phyloP scores from a whole-genome alignment of 2,888 invertebrate species.

The Lithophane ornitopus region DNA sequence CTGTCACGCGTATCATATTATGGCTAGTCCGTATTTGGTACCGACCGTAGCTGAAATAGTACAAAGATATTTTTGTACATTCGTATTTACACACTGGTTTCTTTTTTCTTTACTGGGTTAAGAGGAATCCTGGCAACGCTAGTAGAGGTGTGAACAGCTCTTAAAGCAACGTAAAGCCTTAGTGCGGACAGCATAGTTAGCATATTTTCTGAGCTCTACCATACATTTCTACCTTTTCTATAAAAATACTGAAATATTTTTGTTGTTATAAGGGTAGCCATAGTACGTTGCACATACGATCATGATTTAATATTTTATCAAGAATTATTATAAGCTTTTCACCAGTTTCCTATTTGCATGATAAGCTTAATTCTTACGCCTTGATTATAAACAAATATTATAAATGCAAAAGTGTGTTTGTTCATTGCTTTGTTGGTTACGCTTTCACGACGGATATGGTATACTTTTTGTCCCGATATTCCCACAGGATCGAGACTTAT shows the following conservation, averaged over 20 bases:
- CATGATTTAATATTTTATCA: slow-evolving; percentile 3
- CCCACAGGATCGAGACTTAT: too few relatives aligned
- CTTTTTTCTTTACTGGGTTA: slow-evolving; percentile 40
- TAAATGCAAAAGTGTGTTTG: too few relatives aligned
- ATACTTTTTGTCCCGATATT: too few relatives aligned
- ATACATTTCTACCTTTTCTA: slow-evolving; percentile 20
- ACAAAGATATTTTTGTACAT: slow-evolving; percentile 11
- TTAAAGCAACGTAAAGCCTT: slow-evolving; percentile 43
- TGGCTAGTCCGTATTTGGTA: neutral
- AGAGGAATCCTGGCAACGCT: slow-evolving; percentile 42
- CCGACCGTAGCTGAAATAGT: neutral
- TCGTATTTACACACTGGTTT: neutral
- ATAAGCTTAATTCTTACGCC: neutral
- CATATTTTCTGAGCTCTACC: slow-evolving; percentile 31
- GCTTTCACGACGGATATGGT: too few relatives aligned
- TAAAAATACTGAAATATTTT: slow-evolving; percentile 12
- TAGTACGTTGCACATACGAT: neutral
- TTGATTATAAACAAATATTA: neutral
- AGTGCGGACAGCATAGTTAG: slow-evolving; percentile 41
- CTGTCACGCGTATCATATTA: too few relatives aligned
- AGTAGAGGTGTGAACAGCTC: slow-evolving; percentile 48
- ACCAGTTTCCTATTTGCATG: neutral
- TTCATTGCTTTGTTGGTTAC: too few relatives aligned
- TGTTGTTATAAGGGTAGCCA: neutral
- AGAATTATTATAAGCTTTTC: neutral